phyloP scores from a whole-genome alignment of 2,113 vertebrate species.

The Mus pahari region DNA sequence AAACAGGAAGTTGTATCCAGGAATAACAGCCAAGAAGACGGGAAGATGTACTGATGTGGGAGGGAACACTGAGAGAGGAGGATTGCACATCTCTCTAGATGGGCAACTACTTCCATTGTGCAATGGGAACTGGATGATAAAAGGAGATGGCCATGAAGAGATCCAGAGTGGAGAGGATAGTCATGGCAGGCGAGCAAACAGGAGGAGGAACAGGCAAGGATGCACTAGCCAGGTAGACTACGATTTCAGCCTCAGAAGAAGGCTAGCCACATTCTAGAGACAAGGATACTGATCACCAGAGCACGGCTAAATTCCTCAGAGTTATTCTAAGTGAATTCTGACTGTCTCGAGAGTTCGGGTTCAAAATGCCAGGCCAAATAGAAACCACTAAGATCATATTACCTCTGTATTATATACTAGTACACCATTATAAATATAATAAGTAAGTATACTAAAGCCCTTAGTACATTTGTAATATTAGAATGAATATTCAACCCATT shows the following conservation, averaged over 20 bases:
- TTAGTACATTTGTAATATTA: not conserved
- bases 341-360: constrained; percentile 3
- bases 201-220: not conserved
- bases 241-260: not conserved
- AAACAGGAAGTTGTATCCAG: not conserved
- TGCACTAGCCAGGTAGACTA: not conserved
- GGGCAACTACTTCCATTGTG: not conserved
- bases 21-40: not conserved
- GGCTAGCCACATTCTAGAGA: not conserved
- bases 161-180: not conserved
- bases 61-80: not conserved
- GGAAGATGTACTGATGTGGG: not conserved
- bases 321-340: not conserved
- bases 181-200: not conserved
- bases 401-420: not conserved
- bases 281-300: not conserved
- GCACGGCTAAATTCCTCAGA: not conserved
- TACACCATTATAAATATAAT: not conserved
- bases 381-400: not conserved
- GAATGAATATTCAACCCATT: not conserved
- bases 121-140: not conserved
- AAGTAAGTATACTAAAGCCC: not conserved
- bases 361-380: constrained; percentile 8
- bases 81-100: not conserved
- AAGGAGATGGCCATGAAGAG: not conserved